Base-by-base conservation (phyloP, 1,140 invertebrate species). In the Apocrypta bakeri region DNA sequence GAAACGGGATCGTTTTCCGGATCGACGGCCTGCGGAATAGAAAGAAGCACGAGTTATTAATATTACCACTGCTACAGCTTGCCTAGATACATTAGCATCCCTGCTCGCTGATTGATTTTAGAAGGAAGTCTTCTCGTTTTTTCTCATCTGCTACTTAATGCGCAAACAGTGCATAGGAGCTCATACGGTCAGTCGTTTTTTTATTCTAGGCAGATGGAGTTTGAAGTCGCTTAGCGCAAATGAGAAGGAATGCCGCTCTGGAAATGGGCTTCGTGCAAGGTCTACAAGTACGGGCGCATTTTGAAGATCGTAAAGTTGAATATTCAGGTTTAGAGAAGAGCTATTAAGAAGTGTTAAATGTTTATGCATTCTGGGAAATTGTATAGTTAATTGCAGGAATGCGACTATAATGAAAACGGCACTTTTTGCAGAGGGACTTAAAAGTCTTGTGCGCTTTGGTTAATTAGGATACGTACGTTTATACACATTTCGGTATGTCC, bases 1-100 rank as follows among this genome's bases (percentile, higher is more conserved):
- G 94, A 94, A 0, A 98, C 95, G 0, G 95, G 95, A 91, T 98
- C 97, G 86, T 96, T 96, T 92, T 98, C 97, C 27, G 97, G 97
- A 93, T 98, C 97, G 84, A 95, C 92, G 1, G 97, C 97, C 95
- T 97, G 90, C 1, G 94, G 89, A 83, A 61, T 27, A 64, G 56
- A 75, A 84, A 29, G 17, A 68, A 14, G 42, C 40, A 14, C 37
- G 2, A 14, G 27, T 73, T 81, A 73, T 71, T 73, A 27, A 37
- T 73, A 71, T 11, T 37, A 9, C 0, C 31, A 37, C 6, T 37
- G 68, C 3, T 31, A 25, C 25, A 21, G 25, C 63, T 66, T 25
- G 27, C 48, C 48, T 56, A n/a, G n/a, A 14, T 66, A 21, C 64
- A 66, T 25, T 66, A 66, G 48, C 21, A 56, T 56, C 48, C 0